These are phyloP conservation scores for Heliconius hortense DNA, from an alignment of 2,888 invertebrate species.

Conservation along the genomic window DNA sequence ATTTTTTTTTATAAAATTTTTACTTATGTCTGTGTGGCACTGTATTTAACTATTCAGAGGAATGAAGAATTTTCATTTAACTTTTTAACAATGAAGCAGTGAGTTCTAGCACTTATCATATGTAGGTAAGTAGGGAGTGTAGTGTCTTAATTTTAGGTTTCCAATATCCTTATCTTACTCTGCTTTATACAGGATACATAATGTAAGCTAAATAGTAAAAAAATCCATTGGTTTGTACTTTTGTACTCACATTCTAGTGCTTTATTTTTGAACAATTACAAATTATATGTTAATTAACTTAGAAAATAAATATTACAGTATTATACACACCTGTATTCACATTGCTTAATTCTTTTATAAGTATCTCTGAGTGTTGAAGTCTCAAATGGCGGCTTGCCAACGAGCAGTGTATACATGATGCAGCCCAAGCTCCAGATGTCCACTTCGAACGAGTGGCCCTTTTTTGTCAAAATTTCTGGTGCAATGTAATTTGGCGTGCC, in stretches of 20 bases:
- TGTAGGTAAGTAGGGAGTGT: too few species aligned
- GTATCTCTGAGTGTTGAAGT: slow-evolving; percentile 97
- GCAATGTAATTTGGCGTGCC: slow-evolving; percentile 99
- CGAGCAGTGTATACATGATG: slow-evolving; percentile 98
- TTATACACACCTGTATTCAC: slow-evolving; percentile 89
- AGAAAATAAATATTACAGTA: background rate
- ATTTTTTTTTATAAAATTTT: background rate
- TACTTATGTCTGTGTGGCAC: background rate
- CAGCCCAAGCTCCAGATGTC: slow-evolving; percentile 99
- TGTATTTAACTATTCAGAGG: background rate
- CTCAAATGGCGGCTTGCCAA: slow-evolving; percentile 99
- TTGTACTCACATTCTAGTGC: background rate
- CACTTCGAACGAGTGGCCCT: slow-evolving; percentile 99
- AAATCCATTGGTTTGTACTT: background rate
- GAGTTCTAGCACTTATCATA: background rate
- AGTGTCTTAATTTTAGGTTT: too few species aligned
- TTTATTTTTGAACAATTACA: background rate
- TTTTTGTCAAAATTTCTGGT: slow-evolving; percentile 97
- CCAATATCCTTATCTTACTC: too few species aligned
- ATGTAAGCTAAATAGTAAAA: too few species aligned
- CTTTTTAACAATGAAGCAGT: background rate
- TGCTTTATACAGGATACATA: too few species aligned
- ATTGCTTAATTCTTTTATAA: slow-evolving; percentile 96
- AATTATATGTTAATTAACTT: background rate
- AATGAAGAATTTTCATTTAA: background rate